Evolutionary conservation across 2,113 vertebrate species (phyloP).

Genomic region (Dromiciops gliroides): DNA sequence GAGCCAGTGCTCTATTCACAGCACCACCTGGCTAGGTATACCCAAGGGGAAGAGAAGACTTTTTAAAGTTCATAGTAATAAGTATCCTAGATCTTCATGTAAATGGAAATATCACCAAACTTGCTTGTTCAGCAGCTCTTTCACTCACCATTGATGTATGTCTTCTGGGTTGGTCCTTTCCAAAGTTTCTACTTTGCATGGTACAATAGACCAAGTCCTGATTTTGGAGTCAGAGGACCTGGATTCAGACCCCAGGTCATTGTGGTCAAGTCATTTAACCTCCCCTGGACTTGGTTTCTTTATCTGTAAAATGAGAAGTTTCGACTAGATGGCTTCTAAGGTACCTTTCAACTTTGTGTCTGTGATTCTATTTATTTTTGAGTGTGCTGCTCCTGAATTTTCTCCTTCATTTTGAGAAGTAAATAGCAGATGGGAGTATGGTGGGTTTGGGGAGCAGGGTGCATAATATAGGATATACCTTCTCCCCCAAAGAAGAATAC

Average conservation of each 20-base stretch:
- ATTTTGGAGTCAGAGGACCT: background rate
- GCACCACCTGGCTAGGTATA: too few relatives aligned
- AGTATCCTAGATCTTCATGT: background rate
- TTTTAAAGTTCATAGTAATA: background rate
- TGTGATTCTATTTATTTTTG: background rate
- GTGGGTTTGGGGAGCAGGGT: background rate
- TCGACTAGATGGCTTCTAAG: background rate
- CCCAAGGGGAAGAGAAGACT: too few relatives aligned
- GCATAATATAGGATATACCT: background rate
- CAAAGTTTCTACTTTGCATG: background rate
- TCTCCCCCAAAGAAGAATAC: background rate
- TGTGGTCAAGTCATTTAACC: background rate
- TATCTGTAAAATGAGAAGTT: background rate
- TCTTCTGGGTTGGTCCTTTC: background rate
- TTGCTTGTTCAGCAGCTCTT: background rate
- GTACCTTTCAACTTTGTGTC: background rate
- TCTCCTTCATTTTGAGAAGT: background rate
- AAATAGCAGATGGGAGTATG: background rate
- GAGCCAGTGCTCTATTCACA: too few relatives aligned
- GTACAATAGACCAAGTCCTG: background rate
- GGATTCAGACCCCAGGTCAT: background rate
- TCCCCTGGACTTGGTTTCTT: background rate
- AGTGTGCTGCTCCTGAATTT: background rate
- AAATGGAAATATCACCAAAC: background rate
- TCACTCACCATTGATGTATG: background rate